Conservation (phyloP, 2,888 invertebrate species). For the Apotomis betuletana region DNA sequence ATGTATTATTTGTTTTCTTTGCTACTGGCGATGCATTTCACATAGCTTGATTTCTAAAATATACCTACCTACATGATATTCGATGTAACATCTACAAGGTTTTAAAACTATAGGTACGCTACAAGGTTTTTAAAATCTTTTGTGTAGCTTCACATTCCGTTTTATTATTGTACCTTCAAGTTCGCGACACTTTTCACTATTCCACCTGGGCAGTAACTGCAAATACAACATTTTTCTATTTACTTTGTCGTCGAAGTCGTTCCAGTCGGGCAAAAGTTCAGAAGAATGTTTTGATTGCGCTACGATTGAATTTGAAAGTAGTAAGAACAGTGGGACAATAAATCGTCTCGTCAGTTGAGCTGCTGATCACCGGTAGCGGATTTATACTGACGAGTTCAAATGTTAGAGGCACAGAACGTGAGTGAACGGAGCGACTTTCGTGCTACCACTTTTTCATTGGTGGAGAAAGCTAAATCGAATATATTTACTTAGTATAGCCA, state of each 20-base stretch:
- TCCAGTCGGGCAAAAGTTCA: background rate
- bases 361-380: conserved; percentile 40
- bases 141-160: background rate
- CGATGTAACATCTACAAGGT: background rate
- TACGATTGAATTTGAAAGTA: conserved; percentile 17
- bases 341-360: conserved; percentile 38
- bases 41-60: conserved; percentile 27
- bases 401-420: conserved; percentile 41
- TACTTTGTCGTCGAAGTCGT: background rate
- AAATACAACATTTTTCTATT: background rate
- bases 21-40: conserved; percentile 51
- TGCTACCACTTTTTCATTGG: conserved; percentile 35
- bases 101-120: too few species aligned
- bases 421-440: conserved; percentile 41
- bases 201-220: background rate
- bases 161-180: background rate
- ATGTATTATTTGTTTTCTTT: conserved; percentile 71
- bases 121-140: background rate
- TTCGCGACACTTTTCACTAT: background rate
- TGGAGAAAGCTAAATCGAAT: conserved; percentile 34
- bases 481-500: conserved; percentile 25
- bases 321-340: conserved; percentile 27
- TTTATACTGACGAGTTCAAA: conserved; percentile 42
- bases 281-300: conserved; percentile 8
- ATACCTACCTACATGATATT: background rate